phyloP scores from a whole-genome alignment of 2,797 vertebrate genomes.

The Odontamblyopus rebecca region DNA sequence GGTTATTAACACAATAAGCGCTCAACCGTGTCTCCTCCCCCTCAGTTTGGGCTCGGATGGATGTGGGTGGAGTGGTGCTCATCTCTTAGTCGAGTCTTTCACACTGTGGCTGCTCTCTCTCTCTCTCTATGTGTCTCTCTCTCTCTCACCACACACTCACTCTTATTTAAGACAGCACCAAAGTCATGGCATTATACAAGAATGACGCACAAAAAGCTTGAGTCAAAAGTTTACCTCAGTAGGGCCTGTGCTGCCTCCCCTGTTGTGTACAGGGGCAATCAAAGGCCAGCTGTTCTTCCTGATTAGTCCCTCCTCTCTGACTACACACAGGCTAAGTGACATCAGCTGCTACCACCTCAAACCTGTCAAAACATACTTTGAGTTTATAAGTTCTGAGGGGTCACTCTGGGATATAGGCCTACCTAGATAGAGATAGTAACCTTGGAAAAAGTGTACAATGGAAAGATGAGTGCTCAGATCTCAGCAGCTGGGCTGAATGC shows the following conservation, averaged over 20 bases:
- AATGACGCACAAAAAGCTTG: not conserved
- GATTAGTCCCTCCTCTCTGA: constrained; percentile 44
- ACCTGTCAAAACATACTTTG: not conserved
- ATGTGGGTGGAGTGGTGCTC: constrained; percentile 74
- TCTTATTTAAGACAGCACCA: constrained; percentile 29
- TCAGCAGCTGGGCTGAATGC: not conserved
- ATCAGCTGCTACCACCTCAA: constrained; percentile 40
- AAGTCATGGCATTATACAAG: constrained; percentile 41
- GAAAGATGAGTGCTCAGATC: not conserved
- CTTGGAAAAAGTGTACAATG: not conserved
- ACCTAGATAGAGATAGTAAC: not conserved
- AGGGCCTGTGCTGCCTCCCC: constrained; percentile 23
- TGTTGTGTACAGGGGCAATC: constrained; percentile 32
- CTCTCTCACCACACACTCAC: constrained; percentile 38
- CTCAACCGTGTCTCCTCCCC: constrained; percentile 70
- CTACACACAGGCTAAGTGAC: constrained; percentile 36
- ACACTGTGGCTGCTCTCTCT: constrained; percentile 4
- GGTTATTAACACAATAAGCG: constrained; percentile 59
- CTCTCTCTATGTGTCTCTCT: constrained; percentile 4
- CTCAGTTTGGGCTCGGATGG: constrained; percentile 66
- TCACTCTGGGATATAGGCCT: not conserved
- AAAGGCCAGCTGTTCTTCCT: constrained; percentile 58
- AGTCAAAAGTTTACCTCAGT: constrained; percentile 1
- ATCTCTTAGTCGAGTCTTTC: constrained; percentile 38
- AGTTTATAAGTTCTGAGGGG: not conserved